A percentile compares a stretch with the other conserved stretches of the same genome.
These are phyloP conservation scores for Synergus laeviventris DNA, from an alignment of 2,888 invertebrate species.

Conservation along the genomic window DNA sequence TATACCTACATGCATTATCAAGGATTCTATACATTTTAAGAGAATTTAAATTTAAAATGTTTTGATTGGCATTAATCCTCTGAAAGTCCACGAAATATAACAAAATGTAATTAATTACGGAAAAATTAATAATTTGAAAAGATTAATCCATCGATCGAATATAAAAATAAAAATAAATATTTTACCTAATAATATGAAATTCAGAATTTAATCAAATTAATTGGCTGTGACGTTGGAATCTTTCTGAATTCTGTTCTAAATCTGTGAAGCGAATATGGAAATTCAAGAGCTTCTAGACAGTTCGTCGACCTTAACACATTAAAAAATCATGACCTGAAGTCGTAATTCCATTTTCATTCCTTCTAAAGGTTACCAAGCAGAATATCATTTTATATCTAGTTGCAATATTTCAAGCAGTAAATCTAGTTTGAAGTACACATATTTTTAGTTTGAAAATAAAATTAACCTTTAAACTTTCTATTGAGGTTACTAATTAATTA, in stretches of 20 bases:
- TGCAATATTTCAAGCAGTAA: too few species aligned
- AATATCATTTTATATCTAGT: conserved; percentile 27
- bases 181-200: neutral
- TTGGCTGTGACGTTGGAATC: neutral
- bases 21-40: neutral
- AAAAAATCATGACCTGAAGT: conserved; percentile 27
- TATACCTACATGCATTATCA: neutral
- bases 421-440: too few species aligned
- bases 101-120: too few species aligned
- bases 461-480: too few species aligned
- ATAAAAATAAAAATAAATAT: neutral
- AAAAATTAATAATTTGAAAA: too few species aligned
- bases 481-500: too few species aligned
- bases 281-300: conserved; percentile 17
- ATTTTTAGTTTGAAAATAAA: too few species aligned
- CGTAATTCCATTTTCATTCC: conserved; percentile 11
- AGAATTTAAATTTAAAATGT: neutral
- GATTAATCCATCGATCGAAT: too few species aligned
- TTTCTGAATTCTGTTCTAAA: conserved; percentile 19
- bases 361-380: neutral
- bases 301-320: conserved; percentile 27
- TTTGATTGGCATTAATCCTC: neutral
- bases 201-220: neutral
- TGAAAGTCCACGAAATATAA: neutral
- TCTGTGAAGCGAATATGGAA: conserved; percentile 1